A percentile compares a stretch with the other conserved stretches of the same genome.
Conservation (phyloP, 2,888 invertebrate species). For the Pachycephus smyrnensis region DNA sequence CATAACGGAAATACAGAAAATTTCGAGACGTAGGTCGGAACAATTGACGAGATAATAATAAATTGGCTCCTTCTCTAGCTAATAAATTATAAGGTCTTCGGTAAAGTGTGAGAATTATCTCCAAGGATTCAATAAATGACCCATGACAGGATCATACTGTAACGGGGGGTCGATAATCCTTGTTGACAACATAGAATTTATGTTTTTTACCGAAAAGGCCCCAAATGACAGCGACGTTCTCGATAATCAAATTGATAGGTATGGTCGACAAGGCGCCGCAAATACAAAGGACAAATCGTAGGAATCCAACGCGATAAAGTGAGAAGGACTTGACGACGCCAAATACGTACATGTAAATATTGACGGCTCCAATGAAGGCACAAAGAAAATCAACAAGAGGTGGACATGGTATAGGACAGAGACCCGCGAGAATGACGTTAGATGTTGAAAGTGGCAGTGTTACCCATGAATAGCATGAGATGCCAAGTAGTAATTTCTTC, state of each 20-base stretch:
- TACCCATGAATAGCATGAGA: conserved; percentile 96
- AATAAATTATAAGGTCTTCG: neutral
- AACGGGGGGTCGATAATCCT: conserved; percentile 81
- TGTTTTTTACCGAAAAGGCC: conserved; percentile 94
- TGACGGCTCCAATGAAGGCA: conserved; percentile 92
- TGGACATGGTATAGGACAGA: conserved; percentile 90
- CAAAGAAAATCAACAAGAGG: conserved; percentile 86
- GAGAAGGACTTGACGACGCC: conserved; percentile 98
- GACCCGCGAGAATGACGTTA: conserved; percentile 85
- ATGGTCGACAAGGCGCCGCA: conserved; percentile 90
- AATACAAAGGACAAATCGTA: conserved; percentile 83
- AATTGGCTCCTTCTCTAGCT: neutral
- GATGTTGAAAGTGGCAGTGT: conserved; percentile 93
- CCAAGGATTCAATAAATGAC: too few species aligned
- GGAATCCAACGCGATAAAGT: conserved; percentile 84
- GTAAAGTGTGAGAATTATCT: neutral
- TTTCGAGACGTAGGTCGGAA: neutral
- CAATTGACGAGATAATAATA: neutral
- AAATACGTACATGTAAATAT: conserved; percentile 97
- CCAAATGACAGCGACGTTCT: conserved; percentile 95
- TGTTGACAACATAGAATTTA: conserved; percentile 97
- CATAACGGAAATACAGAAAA: neutral
- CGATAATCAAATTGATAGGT: conserved; percentile 93
- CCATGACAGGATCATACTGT: conserved; percentile 14
- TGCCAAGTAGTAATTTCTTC: conserved; percentile 84